Base-by-base conservation (phyloP, 2,888 invertebrate genomes). In the Heliconius charithonia region DNA sequence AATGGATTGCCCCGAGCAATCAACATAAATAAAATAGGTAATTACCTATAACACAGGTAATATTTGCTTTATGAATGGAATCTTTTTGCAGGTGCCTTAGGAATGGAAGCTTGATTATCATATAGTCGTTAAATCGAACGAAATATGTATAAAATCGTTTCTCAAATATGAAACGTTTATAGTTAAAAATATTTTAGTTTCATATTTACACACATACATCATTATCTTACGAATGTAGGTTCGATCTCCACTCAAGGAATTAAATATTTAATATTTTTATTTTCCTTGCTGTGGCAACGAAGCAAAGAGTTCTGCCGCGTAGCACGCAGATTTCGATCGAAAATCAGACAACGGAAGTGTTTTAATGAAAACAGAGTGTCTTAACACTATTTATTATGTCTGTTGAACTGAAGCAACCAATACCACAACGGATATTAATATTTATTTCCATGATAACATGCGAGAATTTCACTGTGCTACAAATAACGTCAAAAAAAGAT, bases 11-110 rank as follows among this genome's bases (percentile, higher is more conserved):
- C 19, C 25, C 56, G 4, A 71, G 77, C 71, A 77, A 65, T 71
- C 63, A 32, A 32, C 51, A 63, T 71, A 51, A 77, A 77, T 63
- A 71, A 77, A 45, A 51, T 29, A 71, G 27, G 63, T 65, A 72
- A 77, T 77, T 77, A 25, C 19, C 32, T 32, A 65, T 32, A 16
- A 72, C 3, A 56, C 3, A n/a, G 32, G 29, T 56, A 59, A n/a
- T 59, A 19, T n/a, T 32, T 16, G 4, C 6, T 59, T 69, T 25
- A 25, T n/a, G 4, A 72, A 56, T 32, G 56, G 51, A 51, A 16
- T 72, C 22, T 12, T 27, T 59, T 71, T 59, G 32, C 22, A 51
- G 19, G 3, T n/a, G n/a, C n/a, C n/a, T n/a, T n/a, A n/a, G n/a
- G n/a, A n/a, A n/a, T n/a, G 22, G n/a, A 69, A 45, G 13, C 16